Evolutionary conservation across 2,113 vertebrate genomes (phyloP).

Genomic region (Anolis sagrei): DNA sequence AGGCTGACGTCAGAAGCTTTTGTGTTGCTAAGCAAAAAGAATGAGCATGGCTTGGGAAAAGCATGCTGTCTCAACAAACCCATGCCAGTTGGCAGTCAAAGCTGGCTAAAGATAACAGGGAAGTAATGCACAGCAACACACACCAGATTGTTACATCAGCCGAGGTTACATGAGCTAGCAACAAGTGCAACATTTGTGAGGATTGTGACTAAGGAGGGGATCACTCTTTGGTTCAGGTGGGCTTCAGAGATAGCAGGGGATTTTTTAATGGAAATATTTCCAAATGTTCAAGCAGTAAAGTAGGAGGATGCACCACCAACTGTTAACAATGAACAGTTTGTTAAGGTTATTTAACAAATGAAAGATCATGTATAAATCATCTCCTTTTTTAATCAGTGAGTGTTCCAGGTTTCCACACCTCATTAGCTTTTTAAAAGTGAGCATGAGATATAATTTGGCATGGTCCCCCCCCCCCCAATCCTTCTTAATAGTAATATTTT

Average conservation of each 20-base stretch:
- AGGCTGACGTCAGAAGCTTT: slow-evolving; percentile 55
- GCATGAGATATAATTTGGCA: slow-evolving; percentile 35
- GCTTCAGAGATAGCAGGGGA: background rate
- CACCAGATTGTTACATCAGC: slow-evolving; percentile 53
- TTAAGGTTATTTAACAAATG: slow-evolving; percentile 37
- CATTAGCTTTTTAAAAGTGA: slow-evolving; percentile 55
- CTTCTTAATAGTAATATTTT: background rate
- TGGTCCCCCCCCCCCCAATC: slow-evolving; percentile 1
- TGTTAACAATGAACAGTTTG: slow-evolving; percentile 50
- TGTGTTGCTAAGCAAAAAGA: slow-evolving; percentile 65
- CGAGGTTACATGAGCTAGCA: slow-evolving; percentile 11
- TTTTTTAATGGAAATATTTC: slow-evolving; percentile 3
- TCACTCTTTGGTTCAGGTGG: background rate
- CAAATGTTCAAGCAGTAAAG: slow-evolving; percentile 49
- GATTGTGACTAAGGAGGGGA: background rate
- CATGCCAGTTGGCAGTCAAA: slow-evolving; percentile 42
- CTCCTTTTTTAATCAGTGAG: slow-evolving; percentile 54
- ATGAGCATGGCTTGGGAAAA: slow-evolving; percentile 48
- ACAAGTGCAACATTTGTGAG: slow-evolving; percentile 19
- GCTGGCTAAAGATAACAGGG: slow-evolving; percentile 46
- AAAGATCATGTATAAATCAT: slow-evolving; percentile 47
- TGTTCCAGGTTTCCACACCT: slow-evolving; percentile 41
- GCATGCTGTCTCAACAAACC: slow-evolving; percentile 58
- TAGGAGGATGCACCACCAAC: slow-evolving; percentile 46
- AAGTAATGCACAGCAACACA: slow-evolving; percentile 43